These are phyloP conservation scores for Anagrus nilaparvatae DNA, from an alignment of 1,140 invertebrate species.

Conservation along the genomic window DNA sequence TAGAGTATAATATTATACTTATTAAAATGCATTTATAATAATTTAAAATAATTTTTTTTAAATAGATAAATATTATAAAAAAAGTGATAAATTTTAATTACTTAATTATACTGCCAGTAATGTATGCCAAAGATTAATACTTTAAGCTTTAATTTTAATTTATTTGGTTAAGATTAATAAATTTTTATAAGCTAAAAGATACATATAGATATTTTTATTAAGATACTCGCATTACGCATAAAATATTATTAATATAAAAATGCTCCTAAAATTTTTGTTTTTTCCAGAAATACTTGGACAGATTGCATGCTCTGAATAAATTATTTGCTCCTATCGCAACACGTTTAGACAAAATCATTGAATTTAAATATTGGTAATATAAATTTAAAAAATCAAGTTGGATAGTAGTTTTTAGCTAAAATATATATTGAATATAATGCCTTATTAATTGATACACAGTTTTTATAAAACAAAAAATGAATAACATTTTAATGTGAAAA, in stretches of 20 bases:
- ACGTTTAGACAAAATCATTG: constrained; percentile 24
- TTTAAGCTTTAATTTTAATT: no score
- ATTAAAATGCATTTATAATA: not conserved
- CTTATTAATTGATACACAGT: constrained; percentile 26
- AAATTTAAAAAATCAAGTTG: constrained; percentile 16
- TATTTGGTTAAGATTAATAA: no score
- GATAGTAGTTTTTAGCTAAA: constrained; percentile 17
- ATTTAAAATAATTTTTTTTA: not conserved
- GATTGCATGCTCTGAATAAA: constrained; percentile 32
- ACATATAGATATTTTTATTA: no score
- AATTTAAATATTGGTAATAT: constrained; percentile 28
- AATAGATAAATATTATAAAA: no score
- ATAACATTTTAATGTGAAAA: no score
- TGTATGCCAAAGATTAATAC: no score
- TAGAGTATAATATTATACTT: not conserved
- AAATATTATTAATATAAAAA: no score
- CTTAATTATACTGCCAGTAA: no score
- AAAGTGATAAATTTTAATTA: no score
- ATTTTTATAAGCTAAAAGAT: no score
- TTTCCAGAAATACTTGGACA: constrained; percentile 36
- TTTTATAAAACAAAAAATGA: no score
- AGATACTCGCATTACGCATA: no score
- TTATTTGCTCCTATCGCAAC: constrained; percentile 29
- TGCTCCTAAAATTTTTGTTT: constrained; percentile 16
- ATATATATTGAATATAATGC: constrained; percentile 29